These are phyloP conservation scores for Sturnus vulgaris DNA, from an alignment of 2,113 vertebrate species.

Conservation along the genomic window DNA sequence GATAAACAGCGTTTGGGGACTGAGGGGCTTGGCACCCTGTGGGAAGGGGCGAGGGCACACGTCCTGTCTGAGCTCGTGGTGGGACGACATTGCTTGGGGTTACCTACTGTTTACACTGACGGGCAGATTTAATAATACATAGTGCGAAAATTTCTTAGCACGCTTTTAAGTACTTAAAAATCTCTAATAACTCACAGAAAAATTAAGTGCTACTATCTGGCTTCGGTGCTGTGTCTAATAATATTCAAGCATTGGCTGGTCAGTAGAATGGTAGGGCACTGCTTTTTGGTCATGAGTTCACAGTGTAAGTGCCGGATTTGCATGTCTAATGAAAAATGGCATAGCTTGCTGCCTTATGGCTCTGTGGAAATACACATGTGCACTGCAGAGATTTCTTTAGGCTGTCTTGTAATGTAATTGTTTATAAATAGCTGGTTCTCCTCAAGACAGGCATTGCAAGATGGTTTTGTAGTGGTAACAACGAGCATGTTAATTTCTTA, in stretches of 20 bases:
- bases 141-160: neutral
- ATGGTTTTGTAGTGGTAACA: neutral
- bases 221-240: accelerated
- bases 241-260: neutral
- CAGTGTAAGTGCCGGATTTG: neutral
- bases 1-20: neutral
- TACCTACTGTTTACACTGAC: neutral
- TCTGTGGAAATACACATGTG: accelerated
- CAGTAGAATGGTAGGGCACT: neutral
- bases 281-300: neutral
- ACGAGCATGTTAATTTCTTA: neutral
- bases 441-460: neutral
- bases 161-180: too few relatives aligned
- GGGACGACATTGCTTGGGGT: neutral
- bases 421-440: neutral
- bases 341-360: neutral
- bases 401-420: accelerated
- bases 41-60: neutral
- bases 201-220: neutral
- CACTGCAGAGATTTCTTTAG: neutral
- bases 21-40: neutral
- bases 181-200: neutral
- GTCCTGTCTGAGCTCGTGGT: neutral
- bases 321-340: neutral
- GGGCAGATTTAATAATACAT: neutral